Conservation (phyloP, 2,888 invertebrate genomes). For the Microctonus aethiopoides region DNA sequence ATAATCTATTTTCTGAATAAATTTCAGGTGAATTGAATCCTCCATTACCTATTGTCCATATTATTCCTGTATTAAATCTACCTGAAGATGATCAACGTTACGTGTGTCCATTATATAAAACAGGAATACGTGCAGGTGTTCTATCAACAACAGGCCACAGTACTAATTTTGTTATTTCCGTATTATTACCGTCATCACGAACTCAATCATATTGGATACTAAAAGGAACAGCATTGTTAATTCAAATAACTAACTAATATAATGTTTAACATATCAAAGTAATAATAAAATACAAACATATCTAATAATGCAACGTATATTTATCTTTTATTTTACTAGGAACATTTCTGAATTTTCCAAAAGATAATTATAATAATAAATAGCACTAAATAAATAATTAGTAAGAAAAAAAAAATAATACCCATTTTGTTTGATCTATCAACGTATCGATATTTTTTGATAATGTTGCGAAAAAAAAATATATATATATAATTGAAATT, state of each 20-base stretch:
- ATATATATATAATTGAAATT: neutral
- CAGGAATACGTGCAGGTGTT: slow-evolving; percentile 85
- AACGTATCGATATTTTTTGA: neutral
- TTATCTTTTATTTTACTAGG: too few species aligned
- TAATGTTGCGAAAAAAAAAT: neutral
- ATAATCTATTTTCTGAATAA: neutral
- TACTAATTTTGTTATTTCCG: slow-evolving; percentile 89
- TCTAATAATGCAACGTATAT: too few species aligned
- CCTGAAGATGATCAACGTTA: slow-evolving; percentile 75
- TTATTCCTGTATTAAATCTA: slow-evolving; percentile 75
- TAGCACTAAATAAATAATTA: slow-evolving; percentile 1
- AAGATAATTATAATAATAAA: neutral
- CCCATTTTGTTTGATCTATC: neutral
- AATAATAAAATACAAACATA: neutral
- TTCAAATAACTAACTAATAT: slow-evolving; percentile 79
- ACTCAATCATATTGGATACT: slow-evolving; percentile 86
- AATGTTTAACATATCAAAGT: neutral
- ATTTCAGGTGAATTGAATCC: slow-evolving; percentile 80
- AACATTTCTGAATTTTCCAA: too few species aligned
- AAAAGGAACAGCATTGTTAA: slow-evolving; percentile 87
- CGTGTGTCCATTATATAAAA: slow-evolving; percentile 87
- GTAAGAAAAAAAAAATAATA: neutral
- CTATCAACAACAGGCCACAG: slow-evolving; percentile 94
- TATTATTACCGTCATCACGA: slow-evolving; percentile 76
- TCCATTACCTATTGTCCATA: slow-evolving; percentile 75